These are phyloP conservation scores for Gouania willdenowi DNA, from an alignment of 2,797 vertebrate species.

Conservation along the genomic window DNA sequence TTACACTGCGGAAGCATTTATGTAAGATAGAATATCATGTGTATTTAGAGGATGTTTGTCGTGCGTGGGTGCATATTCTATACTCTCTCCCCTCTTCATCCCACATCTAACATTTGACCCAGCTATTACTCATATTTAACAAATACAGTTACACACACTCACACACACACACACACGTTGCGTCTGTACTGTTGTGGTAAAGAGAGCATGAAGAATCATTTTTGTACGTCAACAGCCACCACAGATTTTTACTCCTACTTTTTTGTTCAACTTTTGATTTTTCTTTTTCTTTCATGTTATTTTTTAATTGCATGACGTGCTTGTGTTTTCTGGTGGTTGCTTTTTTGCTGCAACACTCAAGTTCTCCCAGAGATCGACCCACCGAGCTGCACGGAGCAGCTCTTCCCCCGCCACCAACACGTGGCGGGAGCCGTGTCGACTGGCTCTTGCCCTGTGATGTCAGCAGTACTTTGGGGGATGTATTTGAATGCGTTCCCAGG, in stretches of 20 bases:
- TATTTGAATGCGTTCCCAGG: background rate
- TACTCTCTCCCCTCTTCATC: slow-evolving; percentile 50
- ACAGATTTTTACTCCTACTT: slow-evolving; percentile 47
- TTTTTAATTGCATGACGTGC: slow-evolving; percentile 63
- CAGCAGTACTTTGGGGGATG: slow-evolving; percentile 4
- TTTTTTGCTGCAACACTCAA: slow-evolving; percentile 63
- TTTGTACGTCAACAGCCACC: slow-evolving; percentile 47
- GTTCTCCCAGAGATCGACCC: slow-evolving; percentile 53
- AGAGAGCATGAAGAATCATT: slow-evolving; percentile 38
- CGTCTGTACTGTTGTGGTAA: slow-evolving; percentile 38
- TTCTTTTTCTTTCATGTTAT: background rate
- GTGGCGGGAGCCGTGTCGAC: too few species aligned
- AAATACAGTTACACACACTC: slow-evolving; percentile 26
- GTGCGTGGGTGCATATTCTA: slow-evolving; percentile 25
- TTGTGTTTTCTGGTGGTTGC: slow-evolving; percentile 68
- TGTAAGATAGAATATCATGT: slow-evolving; percentile 60
- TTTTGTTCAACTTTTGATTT: slow-evolving; percentile 9
- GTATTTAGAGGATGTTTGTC: slow-evolving; percentile 43
- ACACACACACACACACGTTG: slow-evolving; percentile 24
- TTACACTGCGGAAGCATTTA: slow-evolving; percentile 63
- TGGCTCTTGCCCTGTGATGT: slow-evolving; percentile 15
- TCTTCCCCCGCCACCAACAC: background rate
- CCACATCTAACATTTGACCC: slow-evolving; percentile 59
- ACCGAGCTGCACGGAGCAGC: slow-evolving; percentile 21
- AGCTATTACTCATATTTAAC: slow-evolving; percentile 55